phyloP scores from a whole-genome alignment of 2,113 vertebrate species.

The Ramphastos sulfuratus region DNA sequence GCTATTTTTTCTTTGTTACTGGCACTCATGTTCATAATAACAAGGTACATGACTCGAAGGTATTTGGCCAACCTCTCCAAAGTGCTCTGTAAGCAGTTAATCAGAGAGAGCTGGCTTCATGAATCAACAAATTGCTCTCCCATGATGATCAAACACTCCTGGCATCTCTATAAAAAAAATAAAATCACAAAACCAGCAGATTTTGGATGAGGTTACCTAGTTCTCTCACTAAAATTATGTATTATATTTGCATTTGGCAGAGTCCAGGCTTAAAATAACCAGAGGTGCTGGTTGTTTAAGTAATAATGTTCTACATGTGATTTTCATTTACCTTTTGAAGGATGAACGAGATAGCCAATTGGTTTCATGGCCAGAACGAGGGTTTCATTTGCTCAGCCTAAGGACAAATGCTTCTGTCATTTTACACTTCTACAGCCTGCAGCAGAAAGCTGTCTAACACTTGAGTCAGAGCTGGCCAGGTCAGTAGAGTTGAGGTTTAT shows the following conservation, averaged over 20 bases:
- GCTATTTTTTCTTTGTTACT: conserved; percentile 41
- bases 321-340: conserved; percentile 44
- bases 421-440: neutral
- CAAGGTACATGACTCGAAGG: conserved; percentile 59
- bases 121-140: conserved; percentile 60
- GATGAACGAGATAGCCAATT: conserved; percentile 25
- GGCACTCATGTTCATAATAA: conserved; percentile 31
- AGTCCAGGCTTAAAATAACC: conserved; percentile 47
- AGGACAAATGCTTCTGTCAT: neutral
- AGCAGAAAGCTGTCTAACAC: neutral
- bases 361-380: neutral
- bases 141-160: conserved; percentile 49
- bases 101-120: conserved; percentile 27
- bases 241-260: conserved; percentile 63
- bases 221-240: conserved; percentile 54
- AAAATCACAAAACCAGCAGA: conserved; percentile 3
- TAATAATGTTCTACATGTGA: conserved; percentile 55
- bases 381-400: neutral
- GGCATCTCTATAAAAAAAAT: conserved; percentile 49
- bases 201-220: conserved; percentile 26
- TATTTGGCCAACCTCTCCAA: conserved; percentile 50
- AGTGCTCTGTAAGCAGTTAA: conserved; percentile 53
- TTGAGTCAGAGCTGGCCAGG: neutral
- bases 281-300: conserved; percentile 49
- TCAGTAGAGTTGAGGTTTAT: neutral